A percentile compares a stretch with the other conserved stretches of the same genome.
phyloP scores from a whole-genome alignment of 2,888 invertebrate species.

The Anoplius nigerrimus region DNA sequence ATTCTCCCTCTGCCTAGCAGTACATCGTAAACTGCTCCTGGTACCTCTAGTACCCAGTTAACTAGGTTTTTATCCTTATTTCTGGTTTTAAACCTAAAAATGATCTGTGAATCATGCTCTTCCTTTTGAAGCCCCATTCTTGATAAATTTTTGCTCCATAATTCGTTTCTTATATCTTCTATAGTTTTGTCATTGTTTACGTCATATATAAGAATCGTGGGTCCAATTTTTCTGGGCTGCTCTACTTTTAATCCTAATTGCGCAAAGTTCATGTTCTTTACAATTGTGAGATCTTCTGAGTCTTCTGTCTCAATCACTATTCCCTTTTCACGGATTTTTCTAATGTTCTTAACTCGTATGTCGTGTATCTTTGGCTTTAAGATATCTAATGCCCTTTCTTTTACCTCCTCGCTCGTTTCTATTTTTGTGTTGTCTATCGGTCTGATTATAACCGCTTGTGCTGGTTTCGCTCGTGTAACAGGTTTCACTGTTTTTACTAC shows the following conservation, averaged over 20 bases:
- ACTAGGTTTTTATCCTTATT: not conserved
- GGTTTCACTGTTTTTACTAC: too few relatives aligned
- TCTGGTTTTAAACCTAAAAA: not conserved
- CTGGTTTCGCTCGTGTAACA: too few relatives aligned
- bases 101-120: not conserved
- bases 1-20: not conserved
- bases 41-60: not conserved
- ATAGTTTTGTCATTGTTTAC: not conserved
- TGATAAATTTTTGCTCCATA: not conserved
- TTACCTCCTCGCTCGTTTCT: conserved; percentile 2
- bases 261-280: not conserved
- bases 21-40: not conserved
- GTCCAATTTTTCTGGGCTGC: conserved; percentile 8
- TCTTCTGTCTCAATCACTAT: too few relatives aligned
- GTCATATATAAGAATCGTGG: conserved; percentile 5
- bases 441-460: not conserved
- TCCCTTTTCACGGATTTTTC: conserved; percentile 12
- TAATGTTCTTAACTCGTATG: not conserved
- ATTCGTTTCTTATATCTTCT: conserved; percentile 2
- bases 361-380: not conserved
- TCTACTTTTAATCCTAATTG: not conserved
- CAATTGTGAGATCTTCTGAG: not conserved
- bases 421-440: not conserved
- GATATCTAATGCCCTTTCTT: not conserved
- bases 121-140: not conserved